These are phyloP conservation scores for Struthio camelus DNA, from an alignment of 2,113 vertebrate species.

Conservation along the genomic window DNA sequence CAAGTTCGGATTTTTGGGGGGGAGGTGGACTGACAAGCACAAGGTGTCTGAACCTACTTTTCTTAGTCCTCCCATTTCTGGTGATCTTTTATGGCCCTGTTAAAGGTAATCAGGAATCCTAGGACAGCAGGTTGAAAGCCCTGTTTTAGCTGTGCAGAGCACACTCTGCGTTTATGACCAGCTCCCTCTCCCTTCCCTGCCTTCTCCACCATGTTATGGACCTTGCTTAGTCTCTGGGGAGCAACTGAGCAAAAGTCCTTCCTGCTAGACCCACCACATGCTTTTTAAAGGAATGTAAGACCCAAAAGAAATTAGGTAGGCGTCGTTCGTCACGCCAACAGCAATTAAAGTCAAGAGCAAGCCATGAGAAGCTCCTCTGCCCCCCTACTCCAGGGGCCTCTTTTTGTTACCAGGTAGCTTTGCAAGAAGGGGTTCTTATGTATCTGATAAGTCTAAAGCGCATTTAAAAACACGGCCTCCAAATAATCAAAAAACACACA, in stretches of 20 bases:
- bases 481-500: background rate
- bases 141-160: background rate
- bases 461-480: background rate
- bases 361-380: background rate
- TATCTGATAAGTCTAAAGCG: background rate
- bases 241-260: rapidly evolving
- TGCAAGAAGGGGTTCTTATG: background rate
- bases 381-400: background rate
- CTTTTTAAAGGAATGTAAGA: background rate
- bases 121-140: background rate
- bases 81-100: background rate
- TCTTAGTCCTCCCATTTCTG: background rate
- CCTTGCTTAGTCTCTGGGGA: background rate
- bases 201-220: background rate
- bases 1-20: too few species aligned
- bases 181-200: background rate
- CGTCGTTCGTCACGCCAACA: background rate
- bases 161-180: rapidly evolving
- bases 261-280: rapidly evolving
- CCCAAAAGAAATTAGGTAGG: background rate
- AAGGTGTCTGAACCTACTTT: rapidly evolving
- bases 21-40: background rate
- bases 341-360: background rate
- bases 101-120: background rate
- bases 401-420: background rate